Conservation (phyloP, 2,797 vertebrate genomes). For the Sebastes umbrosus region DNA sequence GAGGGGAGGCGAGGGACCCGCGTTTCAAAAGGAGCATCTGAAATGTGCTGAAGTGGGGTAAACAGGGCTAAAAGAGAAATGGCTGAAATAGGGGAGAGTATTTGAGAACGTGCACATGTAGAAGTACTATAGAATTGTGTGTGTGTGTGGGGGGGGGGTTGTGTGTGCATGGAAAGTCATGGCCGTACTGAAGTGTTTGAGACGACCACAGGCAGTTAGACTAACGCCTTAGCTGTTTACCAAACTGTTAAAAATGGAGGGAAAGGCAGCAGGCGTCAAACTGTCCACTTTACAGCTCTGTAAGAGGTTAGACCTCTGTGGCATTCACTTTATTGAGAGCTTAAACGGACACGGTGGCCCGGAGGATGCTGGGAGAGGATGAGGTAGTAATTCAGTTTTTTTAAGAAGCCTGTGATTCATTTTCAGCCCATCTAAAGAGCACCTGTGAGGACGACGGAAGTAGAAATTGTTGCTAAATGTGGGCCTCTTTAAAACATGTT, state of each 20-base stretch:
- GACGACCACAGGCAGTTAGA: constrained; percentile 33
- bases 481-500: constrained; percentile 19
- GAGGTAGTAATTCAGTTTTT: constrained; percentile 39
- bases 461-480: constrained; percentile 28
- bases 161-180: background rate
- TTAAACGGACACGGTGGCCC: constrained; percentile 37
- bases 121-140: background rate
- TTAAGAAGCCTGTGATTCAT: constrained; percentile 32
- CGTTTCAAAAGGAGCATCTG: constrained; percentile 34
- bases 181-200: background rate
- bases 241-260: constrained; percentile 53
- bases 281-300: constrained; percentile 58
- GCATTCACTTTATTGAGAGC: constrained; percentile 59
- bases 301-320: constrained; percentile 56
- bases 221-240: constrained; percentile 32
- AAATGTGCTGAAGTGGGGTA: constrained; percentile 46
- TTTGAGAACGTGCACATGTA: constrained; percentile 5
- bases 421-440: constrained; percentile 10
- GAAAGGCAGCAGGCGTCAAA: constrained; percentile 52
- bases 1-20: constrained; percentile 14
- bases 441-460: background rate
- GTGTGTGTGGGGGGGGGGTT: background rate
- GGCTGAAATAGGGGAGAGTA: constrained; percentile 24
- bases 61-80: constrained; percentile 62
- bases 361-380: constrained; percentile 40